A percentile compares a stretch with the other conserved stretches of the same genome.
Conservation (phyloP, 2,797 vertebrate species). For the Coluber constrictor region DNA sequence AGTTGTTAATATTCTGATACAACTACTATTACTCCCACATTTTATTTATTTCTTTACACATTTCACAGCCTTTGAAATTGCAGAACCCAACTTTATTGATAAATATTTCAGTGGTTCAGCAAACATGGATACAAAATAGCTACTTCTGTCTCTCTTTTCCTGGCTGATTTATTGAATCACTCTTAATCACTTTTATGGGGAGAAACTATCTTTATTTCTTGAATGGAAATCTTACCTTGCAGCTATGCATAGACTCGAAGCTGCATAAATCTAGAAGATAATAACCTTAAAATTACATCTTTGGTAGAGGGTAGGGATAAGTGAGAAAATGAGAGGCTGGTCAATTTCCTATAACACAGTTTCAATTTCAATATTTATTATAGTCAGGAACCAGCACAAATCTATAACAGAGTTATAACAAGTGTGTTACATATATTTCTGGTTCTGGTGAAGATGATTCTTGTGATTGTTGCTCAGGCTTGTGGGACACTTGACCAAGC, state of each 20-base stretch:
- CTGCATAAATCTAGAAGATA: neutral
- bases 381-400: too few species aligned
- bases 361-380: too few species aligned
- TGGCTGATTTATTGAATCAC: neutral
- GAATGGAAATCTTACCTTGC: neutral
- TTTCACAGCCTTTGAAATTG: neutral
- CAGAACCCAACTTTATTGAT: neutral
- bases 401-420: neutral
- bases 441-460: neutral
- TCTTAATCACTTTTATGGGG: neutral
- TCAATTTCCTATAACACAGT: neutral
- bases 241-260: neutral
- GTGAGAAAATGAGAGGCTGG: neutral
- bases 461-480: neutral
- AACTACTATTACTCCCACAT: neutral
- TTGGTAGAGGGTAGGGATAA: neutral
- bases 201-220: neutral
- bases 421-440: neutral
- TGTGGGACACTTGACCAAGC: neutral
- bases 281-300: neutral
- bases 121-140: neutral
- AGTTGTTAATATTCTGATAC: neutral
- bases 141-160: neutral
- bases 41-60: neutral
- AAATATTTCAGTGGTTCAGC: neutral